A percentile compares a stretch with the other conserved stretches of the same genome.
These are phyloP conservation scores for Cyprinus carpio DNA, from an alignment of 2,113 vertebrate genomes.

Conservation along the genomic window DNA sequence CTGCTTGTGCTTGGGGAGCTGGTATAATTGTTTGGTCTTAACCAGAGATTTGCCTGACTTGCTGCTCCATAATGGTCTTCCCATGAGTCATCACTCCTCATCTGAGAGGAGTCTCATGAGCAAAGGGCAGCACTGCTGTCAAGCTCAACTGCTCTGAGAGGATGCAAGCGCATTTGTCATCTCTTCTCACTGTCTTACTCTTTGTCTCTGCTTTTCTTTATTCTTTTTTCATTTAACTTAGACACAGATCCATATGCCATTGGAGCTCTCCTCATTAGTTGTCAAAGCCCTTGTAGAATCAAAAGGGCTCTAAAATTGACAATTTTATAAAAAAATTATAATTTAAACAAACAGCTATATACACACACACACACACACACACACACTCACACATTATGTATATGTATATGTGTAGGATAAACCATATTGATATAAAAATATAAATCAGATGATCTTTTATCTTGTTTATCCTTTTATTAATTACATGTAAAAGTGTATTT, in stretches of 20 bases:
- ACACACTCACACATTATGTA: too few species aligned
- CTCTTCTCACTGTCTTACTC: not conserved
- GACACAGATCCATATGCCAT: not conserved
- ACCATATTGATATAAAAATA: too few species aligned
- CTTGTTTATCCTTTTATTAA: too few species aligned
- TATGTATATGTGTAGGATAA: too few species aligned
- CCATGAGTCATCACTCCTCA: conserved; percentile 52
- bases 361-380: too few species aligned
- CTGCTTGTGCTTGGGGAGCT: conserved; percentile 33
- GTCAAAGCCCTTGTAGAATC: not conserved
- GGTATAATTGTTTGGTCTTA: conserved; percentile 52
- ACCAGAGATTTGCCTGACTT: conserved; percentile 43
- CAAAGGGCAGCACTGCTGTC: conserved; percentile 31
- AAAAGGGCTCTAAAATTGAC: too few species aligned
- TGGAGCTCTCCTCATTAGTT: not conserved
- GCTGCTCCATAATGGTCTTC: conserved; percentile 45
- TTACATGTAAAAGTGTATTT: not conserved
- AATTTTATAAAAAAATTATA: too few species aligned
- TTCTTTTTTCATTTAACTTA: not conserved
- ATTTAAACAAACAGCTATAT: too few species aligned
- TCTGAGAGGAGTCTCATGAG: conserved; percentile 32
- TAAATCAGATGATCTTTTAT: too few species aligned
- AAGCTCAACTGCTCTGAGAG: conserved; percentile 10
- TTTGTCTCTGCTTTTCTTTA: not conserved
- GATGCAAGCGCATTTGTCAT: not conserved